Evolutionary conservation across 2,888 invertebrate species (phyloP).

Genomic region (Eristalinus sepulchralis): DNA sequence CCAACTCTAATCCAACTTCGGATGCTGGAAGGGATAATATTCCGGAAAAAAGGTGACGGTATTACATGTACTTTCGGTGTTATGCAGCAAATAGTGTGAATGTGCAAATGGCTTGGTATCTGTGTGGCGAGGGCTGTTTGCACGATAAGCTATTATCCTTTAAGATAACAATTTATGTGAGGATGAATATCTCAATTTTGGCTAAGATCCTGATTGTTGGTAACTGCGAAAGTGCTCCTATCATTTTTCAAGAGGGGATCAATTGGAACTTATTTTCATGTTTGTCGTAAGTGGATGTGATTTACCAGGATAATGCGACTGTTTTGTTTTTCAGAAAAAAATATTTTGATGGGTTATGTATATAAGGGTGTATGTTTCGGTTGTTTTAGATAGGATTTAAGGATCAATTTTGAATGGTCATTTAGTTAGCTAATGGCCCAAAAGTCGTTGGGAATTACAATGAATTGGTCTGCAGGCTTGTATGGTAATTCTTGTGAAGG

Average conservation of each 20-base stretch:
- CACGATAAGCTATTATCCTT: constrained; percentile 36
- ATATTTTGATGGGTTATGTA: background rate
- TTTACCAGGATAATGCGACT: background rate
- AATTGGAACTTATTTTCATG: constrained; percentile 10
- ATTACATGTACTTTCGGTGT: constrained; percentile 26
- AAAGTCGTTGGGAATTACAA: background rate
- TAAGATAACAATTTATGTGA: constrained; percentile 36
- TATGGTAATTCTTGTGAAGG: background rate
- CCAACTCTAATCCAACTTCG: background rate
- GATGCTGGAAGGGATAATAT: background rate
- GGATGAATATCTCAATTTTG: constrained; percentile 40
- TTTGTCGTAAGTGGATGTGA: constrained; percentile 4
- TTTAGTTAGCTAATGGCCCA: background rate
- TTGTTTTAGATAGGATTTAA: background rate
- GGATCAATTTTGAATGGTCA: background rate
- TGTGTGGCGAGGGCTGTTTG: constrained; percentile 4
- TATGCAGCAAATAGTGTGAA: constrained; percentile 20
- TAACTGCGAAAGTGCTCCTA: background rate
- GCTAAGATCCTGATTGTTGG: constrained; percentile 11
- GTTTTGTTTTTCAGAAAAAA: background rate
- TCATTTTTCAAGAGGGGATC: constrained; percentile 12
- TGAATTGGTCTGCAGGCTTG: background rate
- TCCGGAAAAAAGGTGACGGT: constrained; percentile 1
- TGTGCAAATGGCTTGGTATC: constrained; percentile 3
- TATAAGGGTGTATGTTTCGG: background rate